Percentiles rank a stretch among this genome's conserved stretches.
Conservation (phyloP, 2,113 vertebrate species). For the human (Homo sapiens) region DNA sequence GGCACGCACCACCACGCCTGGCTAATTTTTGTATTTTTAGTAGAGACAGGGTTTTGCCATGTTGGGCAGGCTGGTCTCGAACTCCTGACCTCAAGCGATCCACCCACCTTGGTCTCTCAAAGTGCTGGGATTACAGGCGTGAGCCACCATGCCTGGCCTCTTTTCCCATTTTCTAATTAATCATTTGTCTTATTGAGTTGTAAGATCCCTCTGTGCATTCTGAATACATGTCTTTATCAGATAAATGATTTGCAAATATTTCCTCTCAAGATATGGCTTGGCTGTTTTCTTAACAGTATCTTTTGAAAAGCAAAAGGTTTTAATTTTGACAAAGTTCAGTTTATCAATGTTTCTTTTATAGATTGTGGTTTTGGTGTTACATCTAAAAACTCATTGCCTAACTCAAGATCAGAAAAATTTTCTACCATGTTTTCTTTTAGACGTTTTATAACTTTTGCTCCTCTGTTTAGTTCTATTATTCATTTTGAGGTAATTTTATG, state of each 20-base stretch:
- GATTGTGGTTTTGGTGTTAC: not conserved
- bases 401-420: not conserved
- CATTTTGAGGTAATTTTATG: not conserved
- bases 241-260: not conserved
- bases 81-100: no score
- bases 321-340: not conserved
- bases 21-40: no score
- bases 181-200: not conserved
- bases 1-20: no score
- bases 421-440: not conserved
- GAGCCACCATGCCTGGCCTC: not conserved
- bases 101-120: no score
- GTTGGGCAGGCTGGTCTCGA: no score
- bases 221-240: not conserved
- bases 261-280: not conserved
- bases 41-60: no score
- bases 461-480: not conserved
- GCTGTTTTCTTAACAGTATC: not conserved
- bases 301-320: not conserved
- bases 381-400: not conserved
- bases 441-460: constrained; percentile 9
- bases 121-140: no score
- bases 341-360: not conserved
- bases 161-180: not conserved
- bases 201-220: not conserved